Percentiles rank a stretch among this genome's conserved stretches.
Evolutionary conservation across 2,113 vertebrate genomes (phyloP).

Genomic region (Lepisosteus oculatus): DNA sequence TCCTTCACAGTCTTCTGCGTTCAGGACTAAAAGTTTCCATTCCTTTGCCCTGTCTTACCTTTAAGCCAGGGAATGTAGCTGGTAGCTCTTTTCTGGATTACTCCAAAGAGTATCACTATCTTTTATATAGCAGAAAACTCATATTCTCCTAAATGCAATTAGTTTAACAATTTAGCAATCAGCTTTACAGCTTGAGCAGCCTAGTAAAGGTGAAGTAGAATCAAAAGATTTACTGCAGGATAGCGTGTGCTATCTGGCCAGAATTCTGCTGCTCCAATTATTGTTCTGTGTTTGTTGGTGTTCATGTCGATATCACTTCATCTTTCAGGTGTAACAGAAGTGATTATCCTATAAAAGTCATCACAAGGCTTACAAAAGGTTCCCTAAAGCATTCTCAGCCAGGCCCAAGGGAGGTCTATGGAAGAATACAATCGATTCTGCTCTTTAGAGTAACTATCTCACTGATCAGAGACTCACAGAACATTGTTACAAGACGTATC

Average conservation of each 20-base stretch:
- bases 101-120: too few relatives aligned
- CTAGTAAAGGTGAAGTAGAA: constrained; percentile 32
- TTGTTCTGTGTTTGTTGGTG: constrained; percentile 6
- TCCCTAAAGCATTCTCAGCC: constrained; percentile 6
- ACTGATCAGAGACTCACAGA: neutral
- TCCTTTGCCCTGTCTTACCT: too few relatives aligned
- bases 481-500: too few relatives aligned
- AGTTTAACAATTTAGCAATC: constrained; percentile 30
- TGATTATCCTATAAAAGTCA: constrained; percentile 24
- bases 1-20: too few relatives aligned
- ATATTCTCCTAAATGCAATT: constrained; percentile 13
- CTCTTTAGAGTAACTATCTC: neutral
- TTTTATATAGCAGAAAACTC: too few relatives aligned
- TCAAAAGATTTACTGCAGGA: constrained; percentile 21
- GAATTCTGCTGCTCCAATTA: constrained; percentile 21
- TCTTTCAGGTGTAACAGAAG: constrained; percentile 12
- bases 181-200: constrained; percentile 17
- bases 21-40: too few relatives aligned
- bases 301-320: constrained; percentile 19
- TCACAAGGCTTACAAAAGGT: constrained; percentile 7
- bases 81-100: too few relatives aligned
- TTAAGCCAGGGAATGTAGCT: too few relatives aligned
- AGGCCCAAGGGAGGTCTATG: neutral
- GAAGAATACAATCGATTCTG: constrained; percentile 10
- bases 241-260: constrained; percentile 11